Evolutionary conservation across 2,113 vertebrate species (phyloP), one percentile per base, ranked within the genome.

Genomic region (Antechinus stuartii): DNA sequence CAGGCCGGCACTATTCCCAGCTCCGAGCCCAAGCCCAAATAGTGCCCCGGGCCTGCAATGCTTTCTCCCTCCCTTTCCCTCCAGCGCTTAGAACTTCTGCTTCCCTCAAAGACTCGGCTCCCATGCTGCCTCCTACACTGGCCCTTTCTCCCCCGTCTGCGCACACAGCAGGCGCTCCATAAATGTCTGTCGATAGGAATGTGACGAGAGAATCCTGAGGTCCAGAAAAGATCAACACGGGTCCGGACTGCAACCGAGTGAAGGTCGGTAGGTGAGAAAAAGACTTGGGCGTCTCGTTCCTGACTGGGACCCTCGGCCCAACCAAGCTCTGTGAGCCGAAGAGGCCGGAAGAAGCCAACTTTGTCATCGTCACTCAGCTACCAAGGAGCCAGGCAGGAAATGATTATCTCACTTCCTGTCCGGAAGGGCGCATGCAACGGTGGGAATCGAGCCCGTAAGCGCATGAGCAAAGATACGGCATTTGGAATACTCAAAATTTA

Each of bases 291-390:
- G 56, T 9, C 57, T 11, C 10, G 9, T 2, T 8, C 57, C 57
- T 12, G 27, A 11, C 61, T 16, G 11, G 30, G 30, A 35, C 27
- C 3, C 61, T 19, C 14, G 35, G 12, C 3, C 57, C 1, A 1
- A 3, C 0, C 27, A 16, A 16, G 30, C 0, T 4, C 14, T 10
- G 2, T 3, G 12, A 35, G 0, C 14, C 14, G 14, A n/a, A n/a
- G 1, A 16, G 4, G 1, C 4, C 16, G 19, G 35, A 1, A 76
- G 19, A 27, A 19, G 14, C 68, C 16, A 3, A 55, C 19, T 23
- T 55, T 54, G 3, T 14, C 22, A 0, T 22, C 2, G 1, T 52
- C 50, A 52, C 9, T 52, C 50, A 9, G 61, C 11, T 26, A 11
- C 27, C 27, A 3, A 30, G 30, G 23, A 27, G 56, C 27, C 57